Evolutionary conservation across 2,113 vertebrate genomes (phyloP).

Genomic region (Apteryx owenii): DNA sequence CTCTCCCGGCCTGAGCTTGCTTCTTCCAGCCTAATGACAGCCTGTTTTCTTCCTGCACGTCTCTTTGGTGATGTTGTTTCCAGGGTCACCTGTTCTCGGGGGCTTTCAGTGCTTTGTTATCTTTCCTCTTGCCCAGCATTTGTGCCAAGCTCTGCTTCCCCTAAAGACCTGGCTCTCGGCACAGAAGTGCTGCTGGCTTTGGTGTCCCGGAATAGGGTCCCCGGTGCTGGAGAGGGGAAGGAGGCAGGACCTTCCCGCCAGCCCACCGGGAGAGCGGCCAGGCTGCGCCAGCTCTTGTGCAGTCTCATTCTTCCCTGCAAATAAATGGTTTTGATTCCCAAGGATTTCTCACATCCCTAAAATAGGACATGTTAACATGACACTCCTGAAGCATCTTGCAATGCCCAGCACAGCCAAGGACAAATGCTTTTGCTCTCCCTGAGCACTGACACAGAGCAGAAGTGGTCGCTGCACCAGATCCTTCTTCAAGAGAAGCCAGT

Average conservation of each 20-base stretch:
- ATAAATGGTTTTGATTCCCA: constrained; percentile 11
- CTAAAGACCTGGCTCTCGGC: background rate
- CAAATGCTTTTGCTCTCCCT: background rate
- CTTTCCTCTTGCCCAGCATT: background rate
- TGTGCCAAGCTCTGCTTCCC: background rate
- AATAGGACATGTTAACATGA: constrained; percentile 35
- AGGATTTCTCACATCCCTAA: constrained; percentile 36
- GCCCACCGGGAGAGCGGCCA: background rate
- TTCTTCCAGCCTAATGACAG: background rate
- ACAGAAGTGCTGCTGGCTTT: background rate
- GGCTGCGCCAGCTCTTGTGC: background rate
- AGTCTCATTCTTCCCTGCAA: background rate
- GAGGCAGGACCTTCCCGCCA: background rate
- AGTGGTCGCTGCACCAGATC: background rate
- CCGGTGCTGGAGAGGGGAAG: background rate
- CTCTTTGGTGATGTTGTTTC: background rate
- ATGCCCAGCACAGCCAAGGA: background rate
- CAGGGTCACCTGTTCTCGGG: background rate
- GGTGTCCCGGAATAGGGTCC: background rate
- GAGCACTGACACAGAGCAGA: background rate
- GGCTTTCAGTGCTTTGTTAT: accelerated
- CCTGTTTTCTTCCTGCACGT: background rate
- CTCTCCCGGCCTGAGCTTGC: background rate
- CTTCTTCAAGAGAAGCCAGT: background rate
- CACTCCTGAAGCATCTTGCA: background rate